phyloP scores from a whole-genome alignment of 1,140 invertebrate species.

The Eciton burchellii region DNA sequence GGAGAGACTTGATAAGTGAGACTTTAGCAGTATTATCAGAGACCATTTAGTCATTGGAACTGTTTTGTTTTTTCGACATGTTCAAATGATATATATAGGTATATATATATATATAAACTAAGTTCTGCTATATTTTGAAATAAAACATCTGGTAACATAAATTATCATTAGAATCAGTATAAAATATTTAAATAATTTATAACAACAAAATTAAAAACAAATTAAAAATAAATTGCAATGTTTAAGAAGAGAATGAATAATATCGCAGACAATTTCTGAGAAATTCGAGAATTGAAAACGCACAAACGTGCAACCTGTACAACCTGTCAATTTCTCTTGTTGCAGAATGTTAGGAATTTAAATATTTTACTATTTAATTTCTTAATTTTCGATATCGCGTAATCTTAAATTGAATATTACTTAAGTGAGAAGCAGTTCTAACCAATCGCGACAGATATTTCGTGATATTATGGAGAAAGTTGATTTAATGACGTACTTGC shows the following conservation, averaged over 20 bases:
- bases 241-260: not conserved
- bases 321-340: constrained; percentile 13
- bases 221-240: not conserved
- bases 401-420: not conserved
- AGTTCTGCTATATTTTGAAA: too few species aligned
- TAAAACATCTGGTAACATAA: too few species aligned
- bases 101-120: too few species aligned
- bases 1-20: too few species aligned
- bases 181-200: not conserved
- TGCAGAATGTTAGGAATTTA: not conserved
- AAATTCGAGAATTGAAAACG: constrained; percentile 3
- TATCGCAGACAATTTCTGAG: not conserved
- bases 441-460: not conserved
- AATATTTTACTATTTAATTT: not conserved
- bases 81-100: too few species aligned
- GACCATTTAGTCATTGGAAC: too few species aligned
- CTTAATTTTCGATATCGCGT: not conserved
- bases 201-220: not conserved
- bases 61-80: too few species aligned
- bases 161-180: too few species aligned
- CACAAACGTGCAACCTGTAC: not conserved
- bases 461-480: constrained; percentile 11
- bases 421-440: not conserved
- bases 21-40: too few species aligned
- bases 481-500: not conserved